Base-by-base conservation (phyloP, 2,113 vertebrate genomes). In the Neopipo cinnamomea region DNA sequence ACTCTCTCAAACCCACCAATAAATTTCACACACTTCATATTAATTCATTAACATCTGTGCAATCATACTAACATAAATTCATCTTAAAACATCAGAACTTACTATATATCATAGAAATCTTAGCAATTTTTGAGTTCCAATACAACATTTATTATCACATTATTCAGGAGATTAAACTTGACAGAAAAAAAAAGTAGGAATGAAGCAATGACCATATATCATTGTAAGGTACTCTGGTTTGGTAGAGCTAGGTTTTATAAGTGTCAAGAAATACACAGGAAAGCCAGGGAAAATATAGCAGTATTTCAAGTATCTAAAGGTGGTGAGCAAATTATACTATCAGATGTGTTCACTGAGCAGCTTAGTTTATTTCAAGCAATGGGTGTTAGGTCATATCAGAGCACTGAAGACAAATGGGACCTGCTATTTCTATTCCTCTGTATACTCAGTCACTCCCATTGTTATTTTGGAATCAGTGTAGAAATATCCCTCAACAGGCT, bases 1-100 rank as follows among this genome's bases (percentile, higher is more conserved):
- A 88, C 92, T 75, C 62, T 95, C 85, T 92, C 22, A 62, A 91
- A 85, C 41, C 73, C 79, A 96, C 93, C 94, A 95, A 88, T n/a
- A 95, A 77, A 96, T 71, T 95, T 92, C 66, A 75, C 84, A 95
- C 17, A 83, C 55, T 97, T 89, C 63, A 89, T 8, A 50, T 95
- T 95, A 96, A 95, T 96, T 97, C 63, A 91, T 97, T 96, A 97
- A 70, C 67, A 89, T 92, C 61, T 80, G 4, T 77, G 6, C 44
- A 95, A 95, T 55, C 59, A 19, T 22, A 31, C 21, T 25, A 92
- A 55, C 25, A 52, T 50, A 89, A 89, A 94, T 92, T 91, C 21
- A 58, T 61, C 58, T 70, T 85, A 56, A 88, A 89, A 85, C 18
- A 88, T 78, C n/a, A 73, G 15, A 91, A 81, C 13, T 67, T 91